Conservation (phyloP, 2,888 invertebrate genomes). For the Dinocampus coccinellae region DNA sequence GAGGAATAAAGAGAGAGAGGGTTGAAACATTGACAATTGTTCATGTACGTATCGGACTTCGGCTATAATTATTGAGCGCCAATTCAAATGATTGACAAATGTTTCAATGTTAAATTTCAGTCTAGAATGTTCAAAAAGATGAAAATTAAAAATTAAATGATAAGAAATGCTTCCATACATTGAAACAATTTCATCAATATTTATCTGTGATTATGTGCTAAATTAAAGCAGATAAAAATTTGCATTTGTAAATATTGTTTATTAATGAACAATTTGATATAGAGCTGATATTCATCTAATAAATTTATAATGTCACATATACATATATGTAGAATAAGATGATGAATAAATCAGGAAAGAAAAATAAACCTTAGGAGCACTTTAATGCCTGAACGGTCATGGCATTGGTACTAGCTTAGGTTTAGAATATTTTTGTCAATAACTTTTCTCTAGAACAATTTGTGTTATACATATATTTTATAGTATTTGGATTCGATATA, state of each 20-base stretch:
- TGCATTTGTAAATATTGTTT: slow-evolving; percentile 28
- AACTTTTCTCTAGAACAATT: not conserved
- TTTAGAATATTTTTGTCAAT: slow-evolving; percentile 17
- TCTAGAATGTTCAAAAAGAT: not conserved
- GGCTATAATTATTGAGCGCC: not conserved
- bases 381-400: not conserved
- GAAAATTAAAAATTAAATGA: not conserved
- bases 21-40: not conserved
- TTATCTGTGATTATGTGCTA: not conserved
- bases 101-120: not conserved
- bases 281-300: not conserved
- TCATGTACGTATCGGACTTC: not conserved
- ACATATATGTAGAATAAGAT: not conserved
- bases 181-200: not conserved
- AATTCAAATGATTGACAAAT: not conserved
- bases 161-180: not conserved
- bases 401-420: not conserved
- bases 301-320: not conserved
- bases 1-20: too few relatives aligned
- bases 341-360: not conserved
- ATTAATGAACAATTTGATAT: slow-evolving; percentile 5
- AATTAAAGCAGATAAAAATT: not conserved
- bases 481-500: not conserved
- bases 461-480: not conserved
- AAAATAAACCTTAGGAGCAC: not conserved